Base-by-base conservation (phyloP, 2,113 vertebrate genomes). In the Poeciliopsis turrubarensis region DNA sequence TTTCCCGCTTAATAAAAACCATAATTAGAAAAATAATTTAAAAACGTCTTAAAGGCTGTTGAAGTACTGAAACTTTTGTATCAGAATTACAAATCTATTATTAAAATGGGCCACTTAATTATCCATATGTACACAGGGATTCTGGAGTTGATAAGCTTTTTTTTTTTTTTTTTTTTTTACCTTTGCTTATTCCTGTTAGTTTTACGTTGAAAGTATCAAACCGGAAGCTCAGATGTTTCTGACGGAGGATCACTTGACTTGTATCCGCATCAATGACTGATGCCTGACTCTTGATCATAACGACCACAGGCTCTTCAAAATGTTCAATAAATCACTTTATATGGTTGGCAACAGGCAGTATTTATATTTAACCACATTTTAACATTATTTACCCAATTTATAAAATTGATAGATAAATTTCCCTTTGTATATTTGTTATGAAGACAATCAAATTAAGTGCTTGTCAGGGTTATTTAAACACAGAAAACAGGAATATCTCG, bases 131-230 rank as follows among this genome's bases (percentile, higher is more conserved):
- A 47, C 44, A 47, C 5, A 47, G 4, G 44, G 1, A 47, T 3
- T 47, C 14, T 17, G 19, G 5, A 15, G 44, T 1, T 0, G 3
- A 3, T 14, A 8, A 4, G 4, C 1, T 17, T 44, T 14, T 44
- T 29, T 4, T 44, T 17, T 44, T 14, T 44, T 29, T 4, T 44
- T 5, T 3, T 2, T 41, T 11, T 41, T 41, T 14, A 47, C 44
- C 17, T 15, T 8, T 17, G 22, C 25, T 54, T 25, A 54, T 25
- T 25, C 1, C 27, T 2, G 0, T 37, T 13, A 39, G 3, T 39
- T 78, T 87, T 90, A 88, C 39, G 83, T 76, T 89, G 86, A 7
- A 83, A 54, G 62, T 4, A 14, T 19, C 0, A 47, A 72, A 68
- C n/a, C 41, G 79, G 86, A 89, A 78, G 61, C 65, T 1, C 4